Conservation (phyloP, 2,888 invertebrate genomes). For the Lasioglossum lativentre region DNA sequence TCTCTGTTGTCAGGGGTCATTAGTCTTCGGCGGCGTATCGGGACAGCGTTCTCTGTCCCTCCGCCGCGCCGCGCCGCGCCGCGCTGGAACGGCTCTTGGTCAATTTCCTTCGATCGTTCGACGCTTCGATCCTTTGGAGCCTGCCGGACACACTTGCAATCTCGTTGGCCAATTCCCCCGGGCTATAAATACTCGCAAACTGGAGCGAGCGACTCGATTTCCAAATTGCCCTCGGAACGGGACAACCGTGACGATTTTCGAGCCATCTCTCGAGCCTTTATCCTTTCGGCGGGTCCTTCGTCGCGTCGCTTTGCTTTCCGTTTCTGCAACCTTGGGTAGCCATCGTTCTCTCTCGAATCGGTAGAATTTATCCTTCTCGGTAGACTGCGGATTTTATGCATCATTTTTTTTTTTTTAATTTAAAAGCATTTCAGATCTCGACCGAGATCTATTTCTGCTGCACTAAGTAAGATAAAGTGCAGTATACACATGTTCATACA, state of each 20-base stretch:
- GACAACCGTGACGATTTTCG: constrained; percentile 6
- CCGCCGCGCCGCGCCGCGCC: neutral
- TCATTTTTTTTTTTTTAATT: no score
- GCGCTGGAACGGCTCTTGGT: neutral
- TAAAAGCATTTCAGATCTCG: no score
- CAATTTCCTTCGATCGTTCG: neutral
- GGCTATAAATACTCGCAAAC: constrained; percentile 4
- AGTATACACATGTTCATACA: no score
- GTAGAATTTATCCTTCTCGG: no score
- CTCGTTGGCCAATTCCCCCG: constrained; percentile 5
- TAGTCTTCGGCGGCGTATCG: constrained; percentile 58
- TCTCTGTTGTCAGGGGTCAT: constrained; percentile 64
- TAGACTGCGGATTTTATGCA: no score
- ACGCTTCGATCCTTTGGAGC: neutral
- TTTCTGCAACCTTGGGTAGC: no score
- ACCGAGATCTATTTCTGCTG: no score
- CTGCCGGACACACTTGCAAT: neutral
- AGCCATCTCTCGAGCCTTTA: neutral
- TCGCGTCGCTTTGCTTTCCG: neutral
- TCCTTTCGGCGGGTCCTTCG: neutral
- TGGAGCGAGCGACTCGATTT: constrained; percentile 8
- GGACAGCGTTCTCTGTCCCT: constrained; percentile 22
- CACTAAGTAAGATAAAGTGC: no score
- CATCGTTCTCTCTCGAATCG: no score
- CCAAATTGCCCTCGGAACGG: neutral